Conservation (phyloP, 2,888 invertebrate genomes). For the Leptopilina drosophilae region DNA sequence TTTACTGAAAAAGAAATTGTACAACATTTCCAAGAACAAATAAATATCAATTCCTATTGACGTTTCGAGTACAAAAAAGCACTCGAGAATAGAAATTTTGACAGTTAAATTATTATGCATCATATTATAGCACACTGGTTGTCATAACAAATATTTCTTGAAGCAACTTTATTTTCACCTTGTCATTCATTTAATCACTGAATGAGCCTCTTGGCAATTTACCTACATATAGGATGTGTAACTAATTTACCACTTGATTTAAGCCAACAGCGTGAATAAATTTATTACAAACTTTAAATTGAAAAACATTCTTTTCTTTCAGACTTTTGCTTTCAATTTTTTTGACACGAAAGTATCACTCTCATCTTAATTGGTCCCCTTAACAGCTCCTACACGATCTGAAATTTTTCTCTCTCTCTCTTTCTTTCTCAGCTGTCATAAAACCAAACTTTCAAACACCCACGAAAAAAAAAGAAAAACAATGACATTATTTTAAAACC, state of each 20-base stretch:
- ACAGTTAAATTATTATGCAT: not conserved
- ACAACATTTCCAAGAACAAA: too few relatives aligned
- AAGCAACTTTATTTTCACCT: not conserved
- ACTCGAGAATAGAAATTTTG: not conserved
- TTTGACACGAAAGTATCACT: not conserved
- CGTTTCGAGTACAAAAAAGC: too few relatives aligned
- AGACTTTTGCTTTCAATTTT: constrained; percentile 2
- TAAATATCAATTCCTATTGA: too few relatives aligned
- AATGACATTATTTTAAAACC: not conserved
- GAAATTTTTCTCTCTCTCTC: not conserved
- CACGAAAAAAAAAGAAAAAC: not conserved
- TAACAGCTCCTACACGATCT: not conserved
- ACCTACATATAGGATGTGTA: not conserved
- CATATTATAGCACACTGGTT: not conserved
- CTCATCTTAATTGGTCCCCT: not conserved
- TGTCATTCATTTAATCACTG: not conserved
- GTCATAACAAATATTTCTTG: not conserved
- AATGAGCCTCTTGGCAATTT: not conserved
- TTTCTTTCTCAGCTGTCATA: not conserved
- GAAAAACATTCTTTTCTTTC: constrained; percentile 8
- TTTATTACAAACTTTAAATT: constrained; percentile 1
- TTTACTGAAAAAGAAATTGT: too few relatives aligned
- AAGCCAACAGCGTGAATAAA: not conserved
- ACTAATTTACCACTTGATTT: not conserved
- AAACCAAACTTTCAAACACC: constrained; percentile 15